These are phyloP conservation scores for Pomacea canaliculata DNA, from an alignment of 2,888 invertebrate species.

Conservation along the genomic window DNA sequence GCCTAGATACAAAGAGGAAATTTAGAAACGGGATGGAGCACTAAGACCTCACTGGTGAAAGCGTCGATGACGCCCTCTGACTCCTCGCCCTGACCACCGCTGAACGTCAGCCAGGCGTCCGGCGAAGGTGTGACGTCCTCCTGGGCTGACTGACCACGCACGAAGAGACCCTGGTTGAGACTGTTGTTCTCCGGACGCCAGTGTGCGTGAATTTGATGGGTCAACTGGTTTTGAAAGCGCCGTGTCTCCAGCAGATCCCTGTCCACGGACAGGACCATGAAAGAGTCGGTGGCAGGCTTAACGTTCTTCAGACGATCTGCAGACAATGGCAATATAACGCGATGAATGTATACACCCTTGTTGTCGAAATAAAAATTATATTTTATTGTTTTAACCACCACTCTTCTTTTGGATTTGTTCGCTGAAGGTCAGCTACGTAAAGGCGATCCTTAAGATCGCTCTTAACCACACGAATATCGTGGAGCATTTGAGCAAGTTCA, in stretches of 20 bases:
- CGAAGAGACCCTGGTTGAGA: constrained; percentile 55
- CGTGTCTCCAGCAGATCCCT: constrained; percentile 43
- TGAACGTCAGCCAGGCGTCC: constrained; percentile 61
- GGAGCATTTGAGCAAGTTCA: too few relatives aligned
- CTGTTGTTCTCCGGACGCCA: constrained; percentile 53
- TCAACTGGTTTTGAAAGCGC: constrained; percentile 43
- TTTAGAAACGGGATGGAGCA: too few relatives aligned
- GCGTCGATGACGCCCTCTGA: constrained; percentile 58
- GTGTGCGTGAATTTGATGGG: constrained; percentile 53
- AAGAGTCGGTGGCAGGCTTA: constrained; percentile 35
- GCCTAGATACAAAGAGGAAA: too few relatives aligned
- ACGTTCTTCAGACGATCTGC: constrained; percentile 28
- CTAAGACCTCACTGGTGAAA: constrained; percentile 51
- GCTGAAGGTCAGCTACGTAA: too few relatives aligned
- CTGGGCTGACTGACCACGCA: constrained; percentile 52
- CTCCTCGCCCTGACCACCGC: constrained; percentile 48
- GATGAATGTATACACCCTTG: not conserved
- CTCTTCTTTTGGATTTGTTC: too few relatives aligned
- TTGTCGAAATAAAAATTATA: too few relatives aligned
- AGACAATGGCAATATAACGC: not conserved
- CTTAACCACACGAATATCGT: too few relatives aligned
- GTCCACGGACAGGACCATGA: constrained; percentile 43
- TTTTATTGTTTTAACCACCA: too few relatives aligned
- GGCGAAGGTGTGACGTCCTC: constrained; percentile 42
- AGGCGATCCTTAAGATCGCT: too few relatives aligned